Evolutionary conservation across 2,113 vertebrate species (phyloP).

Genomic region (Apteryx owenii): DNA sequence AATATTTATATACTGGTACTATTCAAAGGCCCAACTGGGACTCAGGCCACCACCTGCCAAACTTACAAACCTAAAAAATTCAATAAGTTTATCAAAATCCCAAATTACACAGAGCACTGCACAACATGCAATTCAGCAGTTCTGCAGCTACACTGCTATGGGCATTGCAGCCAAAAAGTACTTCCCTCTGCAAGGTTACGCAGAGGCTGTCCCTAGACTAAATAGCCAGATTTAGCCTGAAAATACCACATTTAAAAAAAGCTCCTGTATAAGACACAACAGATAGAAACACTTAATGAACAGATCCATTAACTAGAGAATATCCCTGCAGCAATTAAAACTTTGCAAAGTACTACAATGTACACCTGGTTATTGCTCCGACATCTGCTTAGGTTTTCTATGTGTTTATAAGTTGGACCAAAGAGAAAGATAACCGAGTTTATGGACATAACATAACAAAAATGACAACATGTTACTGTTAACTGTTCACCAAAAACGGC

Average conservation of each 20-base stretch:
- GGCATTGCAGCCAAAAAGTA: background rate
- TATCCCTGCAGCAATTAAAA: slow-evolving; percentile 32
- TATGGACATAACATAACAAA: slow-evolving; percentile 40
- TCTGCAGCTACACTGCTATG: background rate
- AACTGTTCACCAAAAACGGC: background rate
- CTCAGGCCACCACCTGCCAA: background rate
- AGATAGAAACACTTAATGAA: slow-evolving; percentile 31
- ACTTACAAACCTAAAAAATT: background rate
- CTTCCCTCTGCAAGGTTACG: background rate
- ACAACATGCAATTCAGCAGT: background rate
- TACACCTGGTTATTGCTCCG: slow-evolving; percentile 53
- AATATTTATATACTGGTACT: background rate
- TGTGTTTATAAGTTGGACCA: slow-evolving; percentile 24
- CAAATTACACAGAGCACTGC: background rate
- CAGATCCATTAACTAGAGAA: slow-evolving; percentile 20
- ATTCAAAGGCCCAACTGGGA: background rate
- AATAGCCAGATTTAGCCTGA: background rate
- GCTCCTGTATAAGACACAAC: background rate
- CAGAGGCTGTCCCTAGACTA: background rate
- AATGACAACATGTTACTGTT: slow-evolving; percentile 37
- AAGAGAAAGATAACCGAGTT: slow-evolving; percentile 47
- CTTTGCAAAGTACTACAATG: background rate
- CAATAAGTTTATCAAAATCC: background rate
- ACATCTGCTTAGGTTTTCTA: slow-evolving; percentile 61
- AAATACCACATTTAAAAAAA: background rate